These are phyloP conservation scores for Hyperoplus immaculatus DNA, from an alignment of 2,797 vertebrate genomes.

Conservation along the genomic window DNA sequence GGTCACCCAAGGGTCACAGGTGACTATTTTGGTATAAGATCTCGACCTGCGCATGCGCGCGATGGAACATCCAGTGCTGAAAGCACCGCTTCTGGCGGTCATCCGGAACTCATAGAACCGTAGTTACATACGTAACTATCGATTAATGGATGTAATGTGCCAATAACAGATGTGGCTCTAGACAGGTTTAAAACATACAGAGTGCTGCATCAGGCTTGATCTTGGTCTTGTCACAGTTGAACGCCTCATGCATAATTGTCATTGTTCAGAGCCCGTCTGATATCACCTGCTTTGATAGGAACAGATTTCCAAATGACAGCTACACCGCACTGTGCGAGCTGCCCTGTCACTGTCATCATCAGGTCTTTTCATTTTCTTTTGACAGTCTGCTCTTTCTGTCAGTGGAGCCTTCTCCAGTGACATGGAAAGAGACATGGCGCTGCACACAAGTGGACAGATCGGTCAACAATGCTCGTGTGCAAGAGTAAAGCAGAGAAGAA, in stretches of 20 bases:
- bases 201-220: conserved; percentile 18
- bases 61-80: too few relatives aligned
- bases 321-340: conserved; percentile 11
- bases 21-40: too few relatives aligned
- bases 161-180: too few relatives aligned
- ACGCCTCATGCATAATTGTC: too few relatives aligned
- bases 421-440: conserved; percentile 13
- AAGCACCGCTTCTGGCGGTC: too few relatives aligned
- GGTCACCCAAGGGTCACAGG: too few relatives aligned
- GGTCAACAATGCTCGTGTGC: background rate
- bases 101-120: too few relatives aligned
- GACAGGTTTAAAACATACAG: too few relatives aligned
- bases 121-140: too few relatives aligned
- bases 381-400: conserved; percentile 44
- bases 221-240: conserved; percentile 22
- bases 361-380: conserved; percentile 42
- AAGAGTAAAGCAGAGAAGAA: background rate
- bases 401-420: conserved; percentile 40
- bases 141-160: too few relatives aligned
- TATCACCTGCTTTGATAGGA: conserved; percentile 46
- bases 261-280: conserved; percentile 28
- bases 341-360: conserved; percentile 31
- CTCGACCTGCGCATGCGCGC: too few relatives aligned
- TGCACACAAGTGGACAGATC: conserved; percentile 19
- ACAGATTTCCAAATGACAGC: conserved; percentile 53